A percentile compares a stretch with the other conserved stretches of the same genome.
Conservation (phyloP, 2,797 vertebrate species). For the Eurystomus glaucurus region DNA sequence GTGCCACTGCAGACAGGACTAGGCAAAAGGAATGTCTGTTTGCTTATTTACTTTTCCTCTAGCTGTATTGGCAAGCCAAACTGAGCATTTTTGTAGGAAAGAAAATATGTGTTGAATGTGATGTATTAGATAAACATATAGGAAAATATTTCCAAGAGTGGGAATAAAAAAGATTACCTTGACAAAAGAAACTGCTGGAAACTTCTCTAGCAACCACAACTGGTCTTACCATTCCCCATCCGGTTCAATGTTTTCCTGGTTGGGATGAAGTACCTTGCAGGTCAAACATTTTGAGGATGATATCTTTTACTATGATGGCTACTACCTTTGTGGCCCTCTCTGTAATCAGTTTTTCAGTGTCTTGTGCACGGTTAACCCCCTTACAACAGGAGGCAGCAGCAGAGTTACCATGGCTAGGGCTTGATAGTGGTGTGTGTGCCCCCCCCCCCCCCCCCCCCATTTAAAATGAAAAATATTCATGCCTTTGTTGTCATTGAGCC, state of each 20-base stretch:
- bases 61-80: neutral
- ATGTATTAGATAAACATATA: neutral
- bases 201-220: neutral
- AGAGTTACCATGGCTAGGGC: neutral
- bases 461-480: neutral
- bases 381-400: neutral
- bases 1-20: neutral
- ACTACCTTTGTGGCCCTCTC: neutral
- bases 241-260: neutral
- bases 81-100: neutral
- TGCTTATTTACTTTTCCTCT: constrained; percentile 32
- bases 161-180: neutral
- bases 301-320: neutral
- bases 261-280: neutral
- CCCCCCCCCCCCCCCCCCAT: neutral
- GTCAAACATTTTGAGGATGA: neutral
- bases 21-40: neutral
- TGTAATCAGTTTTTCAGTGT: neutral
- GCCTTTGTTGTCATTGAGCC: neutral
- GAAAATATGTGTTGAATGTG: neutral
- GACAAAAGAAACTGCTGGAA: neutral
- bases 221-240: neutral
- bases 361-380: neutral
- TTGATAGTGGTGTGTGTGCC: neutral
- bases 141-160: neutral